phyloP scores from a whole-genome alignment of 1,140 invertebrate genomes.

The Euura lappo region DNA sequence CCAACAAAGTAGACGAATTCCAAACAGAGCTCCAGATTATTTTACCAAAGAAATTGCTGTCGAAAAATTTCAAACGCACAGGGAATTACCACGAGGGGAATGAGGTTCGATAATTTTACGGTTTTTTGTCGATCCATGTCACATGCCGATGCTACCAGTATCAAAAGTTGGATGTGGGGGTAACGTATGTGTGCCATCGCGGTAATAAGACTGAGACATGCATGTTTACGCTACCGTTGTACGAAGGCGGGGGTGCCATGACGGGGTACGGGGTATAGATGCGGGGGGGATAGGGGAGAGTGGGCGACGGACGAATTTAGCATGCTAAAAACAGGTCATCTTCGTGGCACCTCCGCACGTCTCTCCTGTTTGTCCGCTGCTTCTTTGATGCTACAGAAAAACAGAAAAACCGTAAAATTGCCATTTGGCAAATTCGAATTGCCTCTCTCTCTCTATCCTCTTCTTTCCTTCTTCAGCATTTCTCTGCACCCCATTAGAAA shows the following conservation, averaged over 20 bases:
- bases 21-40: too few relatives aligned
- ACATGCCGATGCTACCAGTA: too few relatives aligned
- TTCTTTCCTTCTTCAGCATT: too few relatives aligned
- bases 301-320: constrained; percentile 53
- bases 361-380: constrained; percentile 37
- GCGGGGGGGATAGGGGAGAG: constrained; percentile 19
- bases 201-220: constrained; percentile 10
- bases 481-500: too few relatives aligned
- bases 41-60: too few relatives aligned
- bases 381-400: constrained; percentile 32
- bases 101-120: too few relatives aligned
- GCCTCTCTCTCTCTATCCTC: too few relatives aligned
- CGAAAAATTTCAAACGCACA: too few relatives aligned
- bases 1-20: not conserved
- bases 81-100: too few relatives aligned
- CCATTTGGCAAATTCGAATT: not conserved
- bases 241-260: constrained; percentile 3
- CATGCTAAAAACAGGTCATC: constrained; percentile 54
- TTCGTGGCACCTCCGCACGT: constrained; percentile 37
- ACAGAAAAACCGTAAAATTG: constrained; percentile 17
- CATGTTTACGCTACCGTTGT: constrained; percentile 10
- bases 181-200: not conserved
- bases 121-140: too few relatives aligned
- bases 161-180: not conserved
- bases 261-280: not conserved